Evolutionary conservation across 2,888 invertebrate species (phyloP).

Genomic region (Mythimna impura): DNA sequence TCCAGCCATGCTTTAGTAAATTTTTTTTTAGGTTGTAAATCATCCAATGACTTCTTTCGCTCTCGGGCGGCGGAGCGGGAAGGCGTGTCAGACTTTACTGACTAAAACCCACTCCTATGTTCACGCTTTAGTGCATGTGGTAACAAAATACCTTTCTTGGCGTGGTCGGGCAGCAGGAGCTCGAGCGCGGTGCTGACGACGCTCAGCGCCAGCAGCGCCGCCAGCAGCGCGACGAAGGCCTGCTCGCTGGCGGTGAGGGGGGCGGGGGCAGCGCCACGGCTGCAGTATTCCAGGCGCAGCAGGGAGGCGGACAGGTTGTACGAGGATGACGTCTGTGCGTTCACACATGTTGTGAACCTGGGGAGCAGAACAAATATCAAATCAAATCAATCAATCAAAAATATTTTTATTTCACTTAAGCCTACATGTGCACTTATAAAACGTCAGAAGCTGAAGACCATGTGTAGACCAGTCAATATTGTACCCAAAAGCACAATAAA

Average conservation of each 20-base stretch:
- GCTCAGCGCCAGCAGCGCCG: conserved; percentile 77
- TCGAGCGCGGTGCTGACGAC: conserved; percentile 80
- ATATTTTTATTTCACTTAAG: too few species aligned
- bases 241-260: conserved; percentile 67
- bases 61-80: too few species aligned
- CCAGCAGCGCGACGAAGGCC: conserved; percentile 75
- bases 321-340: conserved; percentile 74
- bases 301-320: conserved; percentile 82
- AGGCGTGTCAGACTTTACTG: too few species aligned
- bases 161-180: conserved; percentile 75
- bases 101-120: neutral
- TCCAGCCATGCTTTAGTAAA: too few species aligned
- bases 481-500: too few species aligned
- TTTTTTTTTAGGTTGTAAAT: too few species aligned
- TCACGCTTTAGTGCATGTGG: neutral
- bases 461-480: too few species aligned
- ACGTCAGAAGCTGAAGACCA: too few species aligned
- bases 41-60: too few species aligned
- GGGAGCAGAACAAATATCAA: neutral
- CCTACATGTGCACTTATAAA: too few species aligned
- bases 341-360: conserved; percentile 85
- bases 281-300: conserved; percentile 80
- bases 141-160: conserved; percentile 76
- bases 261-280: conserved; percentile 18
- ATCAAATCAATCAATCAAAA: too few species aligned